Conservation (phyloP, 2,888 invertebrate species). For the Smittia sp. region DNA sequence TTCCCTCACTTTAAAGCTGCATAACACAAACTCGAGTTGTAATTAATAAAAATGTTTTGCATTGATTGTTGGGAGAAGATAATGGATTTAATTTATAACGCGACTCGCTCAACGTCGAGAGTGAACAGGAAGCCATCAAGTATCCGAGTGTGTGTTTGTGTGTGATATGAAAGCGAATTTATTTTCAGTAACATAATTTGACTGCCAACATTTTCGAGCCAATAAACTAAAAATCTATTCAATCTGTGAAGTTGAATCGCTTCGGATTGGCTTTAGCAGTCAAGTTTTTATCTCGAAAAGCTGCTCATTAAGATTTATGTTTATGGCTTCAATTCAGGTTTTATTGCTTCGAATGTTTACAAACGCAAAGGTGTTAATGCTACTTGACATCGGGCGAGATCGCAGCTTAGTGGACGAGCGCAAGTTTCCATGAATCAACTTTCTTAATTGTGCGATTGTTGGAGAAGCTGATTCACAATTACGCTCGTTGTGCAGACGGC, state of each 20-base stretch:
- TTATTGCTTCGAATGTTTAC: slow-evolving; percentile 1
- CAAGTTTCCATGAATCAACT: neutral
- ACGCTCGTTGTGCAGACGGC: no score
- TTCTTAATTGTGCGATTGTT: slow-evolving; percentile 5
- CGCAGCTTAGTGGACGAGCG: neutral
- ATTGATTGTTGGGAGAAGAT: neutral
- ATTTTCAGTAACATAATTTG: slow-evolving; percentile 7
- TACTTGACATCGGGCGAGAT: neutral
- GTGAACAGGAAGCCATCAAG: neutral
- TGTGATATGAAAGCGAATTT: neutral
- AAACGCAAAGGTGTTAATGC: slow-evolving; percentile 8
- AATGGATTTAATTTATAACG: neutral
- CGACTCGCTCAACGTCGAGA: neutral
- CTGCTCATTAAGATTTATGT: slow-evolving; percentile 8
- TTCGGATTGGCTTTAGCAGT: neutral
- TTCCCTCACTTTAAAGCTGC: neutral
- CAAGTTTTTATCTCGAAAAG: neutral
- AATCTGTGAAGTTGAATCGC: neutral
- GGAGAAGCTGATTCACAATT: neutral
- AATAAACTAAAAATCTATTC: neutral
- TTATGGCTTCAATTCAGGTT: slow-evolving; percentile 9
- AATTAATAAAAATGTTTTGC: slow-evolving; percentile 12
- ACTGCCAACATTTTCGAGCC: neutral
- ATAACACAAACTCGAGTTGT: neutral
- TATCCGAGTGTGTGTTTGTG: neutral